Conservation (phyloP, 2,888 invertebrate genomes). For the Synergus umbraculus region DNA sequence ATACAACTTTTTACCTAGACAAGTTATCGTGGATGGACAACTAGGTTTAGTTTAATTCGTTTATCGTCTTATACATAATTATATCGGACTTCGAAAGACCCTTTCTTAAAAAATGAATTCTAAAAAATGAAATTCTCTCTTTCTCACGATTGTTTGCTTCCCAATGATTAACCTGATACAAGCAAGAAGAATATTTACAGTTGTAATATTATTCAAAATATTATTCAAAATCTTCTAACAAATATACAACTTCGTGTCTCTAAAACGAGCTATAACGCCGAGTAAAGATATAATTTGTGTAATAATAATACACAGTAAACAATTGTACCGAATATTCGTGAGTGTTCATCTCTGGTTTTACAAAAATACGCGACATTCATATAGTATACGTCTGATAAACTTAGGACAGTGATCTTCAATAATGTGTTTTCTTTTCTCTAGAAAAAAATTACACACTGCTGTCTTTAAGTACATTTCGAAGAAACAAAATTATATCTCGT, state of each 20-base stretch:
- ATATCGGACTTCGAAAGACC: slow-evolving; percentile 12
- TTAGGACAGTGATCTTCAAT: slow-evolving; percentile 34
- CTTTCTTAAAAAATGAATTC: slow-evolving; percentile 12
- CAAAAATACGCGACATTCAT: slow-evolving; percentile 39
- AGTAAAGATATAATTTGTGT: slow-evolving; percentile 31
- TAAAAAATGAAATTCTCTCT: slow-evolving; percentile 13
- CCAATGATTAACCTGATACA: not conserved
- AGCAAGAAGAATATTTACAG: slow-evolving; percentile 63
- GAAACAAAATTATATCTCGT: slow-evolving; percentile 26
- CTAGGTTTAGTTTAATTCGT: not conserved
- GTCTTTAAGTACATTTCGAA: slow-evolving; percentile 38
- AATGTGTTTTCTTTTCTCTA: slow-evolving; percentile 24
- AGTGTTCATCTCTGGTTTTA: slow-evolving; percentile 6
- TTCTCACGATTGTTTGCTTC: not conserved
- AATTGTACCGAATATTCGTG: slow-evolving; percentile 24
- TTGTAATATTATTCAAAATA: slow-evolving; percentile 71
- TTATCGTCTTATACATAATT: slow-evolving; percentile 17
- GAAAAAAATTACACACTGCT: slow-evolving; percentile 21
- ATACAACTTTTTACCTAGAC: slow-evolving; percentile 9
- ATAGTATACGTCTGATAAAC: slow-evolving; percentile 25
- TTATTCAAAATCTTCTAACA: slow-evolving; percentile 58
- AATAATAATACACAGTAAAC: slow-evolving; percentile 19
- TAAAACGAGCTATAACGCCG: slow-evolving; percentile 27
- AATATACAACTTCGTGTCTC: slow-evolving; percentile 49
- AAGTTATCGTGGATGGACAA: slow-evolving; percentile 22